Base-by-base conservation (phyloP, 2,797 vertebrate species). In the Thunnus albacares region DNA sequence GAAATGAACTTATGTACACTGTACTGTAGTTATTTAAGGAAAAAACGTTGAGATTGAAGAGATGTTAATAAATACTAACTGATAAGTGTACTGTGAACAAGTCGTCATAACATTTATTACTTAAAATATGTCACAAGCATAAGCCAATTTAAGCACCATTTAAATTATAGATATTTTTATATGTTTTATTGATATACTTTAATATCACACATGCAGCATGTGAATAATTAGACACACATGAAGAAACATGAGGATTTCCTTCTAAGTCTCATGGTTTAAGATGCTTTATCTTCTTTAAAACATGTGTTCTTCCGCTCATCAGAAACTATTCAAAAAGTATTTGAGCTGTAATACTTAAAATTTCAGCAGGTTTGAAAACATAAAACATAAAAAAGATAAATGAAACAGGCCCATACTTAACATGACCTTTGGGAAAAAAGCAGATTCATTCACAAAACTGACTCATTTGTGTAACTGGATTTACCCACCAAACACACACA, bases 31-130 rank as follows among this genome's bases (percentile, higher is more conserved):
- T 93, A 94, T 94, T 95, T 95, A 94, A 94, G 62, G 26, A 73
- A 72, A 77, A 51, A 57, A 24, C 60, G 30, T 47, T 63, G 75
- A 55, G 79, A 78, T 76, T 75, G 38, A 64, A 77, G 75, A 77
- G 6, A 80, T 41, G 77, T 86, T 93, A 95, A 94, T 95, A 95
- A 96, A 96, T 84, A 82, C 79, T 88, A 85, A 93, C 75, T 83
- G 72, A 75, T 82, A 82, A 60, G 58, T 80, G 59, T 81, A 67
- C 18, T 76, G 65, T 84, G 72, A 81, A 47, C 0, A 0, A 35
- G 8, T 15, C 59, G 45, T 74, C 18, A 17, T 9, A 17, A 2
- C 18, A 24, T 14, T 64, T 71, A 6, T 69, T 43, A 11, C 38
- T 30, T 75, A 3, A 72, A 38, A 52, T 26, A 17, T 33, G 41